Base-by-base conservation (phyloP, 2,888 invertebrate species). In the Adelphocoris suturalis region DNA sequence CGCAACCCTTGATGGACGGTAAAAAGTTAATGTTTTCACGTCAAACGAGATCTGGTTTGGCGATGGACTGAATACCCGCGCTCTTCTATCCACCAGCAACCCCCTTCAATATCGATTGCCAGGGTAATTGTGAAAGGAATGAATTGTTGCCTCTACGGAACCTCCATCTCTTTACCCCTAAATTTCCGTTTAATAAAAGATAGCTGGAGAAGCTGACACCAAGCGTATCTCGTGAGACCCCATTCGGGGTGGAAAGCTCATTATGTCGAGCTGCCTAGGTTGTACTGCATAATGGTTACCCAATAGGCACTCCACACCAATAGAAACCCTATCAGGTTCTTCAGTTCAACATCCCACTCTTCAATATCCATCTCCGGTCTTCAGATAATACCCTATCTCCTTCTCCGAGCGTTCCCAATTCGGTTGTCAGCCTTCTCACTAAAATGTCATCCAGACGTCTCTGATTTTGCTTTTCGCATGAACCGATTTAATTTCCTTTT, bases 171-270 rank as follows among this genome's bases (percentile, higher is more conserved):
- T 86, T 86, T 86, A 86, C 86, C 86, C 86, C 86, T 86, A 86
- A 86, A 86, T 86, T 86, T 86, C 86, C 86, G 86, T 86, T 86
- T 86, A 86, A 86, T 86, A 86, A 75, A 86, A 86, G 86, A 86
- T 86, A 86, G 86, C 86, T 76, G 68, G 85, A 47, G 76, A 78
- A 86, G 86, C 86, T 86, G 86, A 86, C 86, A 86, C 86, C 68
- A 86, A 86, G 47, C 86, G 86, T 86, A 86, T 86, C 86, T 86
- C 68, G 47, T 37, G 86, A 46, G 68, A 48, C 75, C 75, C 85
- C 76, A n/a, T 86, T 48, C 19, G 48, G 47, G 27, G 47, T 86
- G 86, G 86, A 86, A 86, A 86, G 76, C 75, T 76, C 76, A 68
- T 75, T 86, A 75, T 75, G 68, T 68, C 76, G 75, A 19, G 86